A percentile compares a stretch with the other conserved stretches of the same genome.
These are phyloP conservation scores for Muraenolepis orangiensis DNA, from an alignment of 2,797 vertebrate species.

Conservation along the genomic window DNA sequence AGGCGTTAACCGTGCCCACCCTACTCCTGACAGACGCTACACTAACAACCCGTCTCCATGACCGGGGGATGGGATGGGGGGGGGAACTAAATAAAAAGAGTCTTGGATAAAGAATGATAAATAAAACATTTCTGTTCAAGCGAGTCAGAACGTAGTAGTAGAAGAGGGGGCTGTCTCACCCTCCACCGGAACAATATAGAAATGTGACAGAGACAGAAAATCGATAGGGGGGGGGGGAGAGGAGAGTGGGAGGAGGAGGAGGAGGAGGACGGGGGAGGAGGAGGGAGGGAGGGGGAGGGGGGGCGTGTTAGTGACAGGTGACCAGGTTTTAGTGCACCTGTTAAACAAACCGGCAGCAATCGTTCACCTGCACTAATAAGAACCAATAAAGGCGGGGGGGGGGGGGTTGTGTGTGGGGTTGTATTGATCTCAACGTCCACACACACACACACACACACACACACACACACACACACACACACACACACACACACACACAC, in stretches of 20 bases:
- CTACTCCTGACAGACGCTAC: neutral
- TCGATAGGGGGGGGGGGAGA: neutral
- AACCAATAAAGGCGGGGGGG: conserved; percentile 60
- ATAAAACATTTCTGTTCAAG: neutral
- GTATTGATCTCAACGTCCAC: conserved; percentile 51
- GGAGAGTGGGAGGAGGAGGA: conserved; percentile 21
- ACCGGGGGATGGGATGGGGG: neutral
- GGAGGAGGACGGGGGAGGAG: neutral
- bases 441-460: neutral
- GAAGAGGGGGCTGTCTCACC: neutral
- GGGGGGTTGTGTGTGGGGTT: conserved; percentile 49
- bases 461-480: neutral
- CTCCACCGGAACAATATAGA: neutral
- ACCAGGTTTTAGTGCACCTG: neutral
- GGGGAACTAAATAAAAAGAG: neutral
- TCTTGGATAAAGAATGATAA: neutral
- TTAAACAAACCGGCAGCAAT: conserved; percentile 38
- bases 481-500: neutral
- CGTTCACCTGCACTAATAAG: conserved; percentile 52
- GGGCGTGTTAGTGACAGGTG: neutral
- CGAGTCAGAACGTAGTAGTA: neutral
- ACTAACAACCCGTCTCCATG: neutral
- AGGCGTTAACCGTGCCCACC: neutral
- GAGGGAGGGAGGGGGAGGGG: conserved; percentile 21
- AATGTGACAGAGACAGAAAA: neutral